phyloP scores from a whole-genome alignment of 2,888 invertebrate species.

The Agonopterix alstromeriana region DNA sequence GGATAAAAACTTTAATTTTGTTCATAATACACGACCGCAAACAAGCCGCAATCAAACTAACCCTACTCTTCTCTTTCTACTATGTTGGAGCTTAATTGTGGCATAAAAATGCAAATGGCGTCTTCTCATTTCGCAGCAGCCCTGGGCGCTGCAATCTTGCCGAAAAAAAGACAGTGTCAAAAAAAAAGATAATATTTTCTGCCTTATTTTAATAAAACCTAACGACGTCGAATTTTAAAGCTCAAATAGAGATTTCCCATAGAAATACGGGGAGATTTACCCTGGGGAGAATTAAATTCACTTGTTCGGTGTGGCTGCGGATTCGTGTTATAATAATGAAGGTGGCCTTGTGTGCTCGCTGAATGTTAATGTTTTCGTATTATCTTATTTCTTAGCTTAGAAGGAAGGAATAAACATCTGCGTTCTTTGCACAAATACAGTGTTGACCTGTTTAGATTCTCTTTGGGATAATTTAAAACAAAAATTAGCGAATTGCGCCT shows the following conservation, averaged over 20 bases:
- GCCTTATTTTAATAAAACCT: conserved; percentile 2
- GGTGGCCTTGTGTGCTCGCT: no score
- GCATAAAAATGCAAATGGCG: conserved; percentile 41
- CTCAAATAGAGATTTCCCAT: background rate
- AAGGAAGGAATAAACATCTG: no score
- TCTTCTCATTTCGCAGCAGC: conserved; percentile 11
- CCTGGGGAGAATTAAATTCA: background rate
- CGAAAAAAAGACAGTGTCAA: background rate
- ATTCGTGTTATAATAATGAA: background rate
- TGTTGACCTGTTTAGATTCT: no score
- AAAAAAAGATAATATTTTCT: background rate
- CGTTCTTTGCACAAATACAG: no score
- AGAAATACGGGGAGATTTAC: background rate
- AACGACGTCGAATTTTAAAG: background rate
- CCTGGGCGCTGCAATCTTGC: background rate
- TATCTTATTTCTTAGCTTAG: no score
- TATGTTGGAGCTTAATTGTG: conserved; percentile 26
- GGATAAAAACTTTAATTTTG: no score
- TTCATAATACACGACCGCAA: no score
- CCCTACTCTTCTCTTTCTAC: no score
- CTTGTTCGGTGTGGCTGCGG: background rate
- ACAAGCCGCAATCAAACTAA: no score
- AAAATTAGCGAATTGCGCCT: no score
- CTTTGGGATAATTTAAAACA: no score
- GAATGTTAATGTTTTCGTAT: no score